Evolutionary conservation across 2,797 vertebrate species (phyloP).

Genomic region (Pampus argenteus): DNA sequence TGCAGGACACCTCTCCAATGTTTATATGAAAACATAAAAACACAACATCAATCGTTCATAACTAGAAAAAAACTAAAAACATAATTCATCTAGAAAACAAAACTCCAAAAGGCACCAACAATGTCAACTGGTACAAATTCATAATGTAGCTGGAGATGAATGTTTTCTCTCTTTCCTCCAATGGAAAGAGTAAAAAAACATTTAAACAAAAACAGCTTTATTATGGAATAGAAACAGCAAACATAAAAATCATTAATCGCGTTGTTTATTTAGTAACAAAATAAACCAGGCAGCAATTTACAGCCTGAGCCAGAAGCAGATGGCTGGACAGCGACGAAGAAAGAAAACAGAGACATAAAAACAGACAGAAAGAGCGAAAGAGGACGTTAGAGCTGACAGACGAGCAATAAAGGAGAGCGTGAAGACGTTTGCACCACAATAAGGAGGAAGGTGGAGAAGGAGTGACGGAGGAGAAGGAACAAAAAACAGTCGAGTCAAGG

Average conservation of each 20-base stretch:
- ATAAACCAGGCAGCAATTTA: background rate
- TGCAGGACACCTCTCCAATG: constrained; percentile 31
- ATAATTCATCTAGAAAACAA: constrained; percentile 1
- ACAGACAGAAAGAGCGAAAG: constrained; percentile 16
- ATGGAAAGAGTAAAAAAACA: background rate
- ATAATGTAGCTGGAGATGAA: background rate
- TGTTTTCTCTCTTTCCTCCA: background rate
- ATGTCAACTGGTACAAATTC: background rate
- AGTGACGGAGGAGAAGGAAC: constrained; percentile 44
- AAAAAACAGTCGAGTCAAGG: constrained; percentile 64
- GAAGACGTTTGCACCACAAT: constrained; percentile 27
- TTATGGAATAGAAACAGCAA: too few species aligned
- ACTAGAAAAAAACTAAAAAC: background rate
- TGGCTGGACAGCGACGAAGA: constrained; percentile 8
- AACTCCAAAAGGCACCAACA: too few species aligned
- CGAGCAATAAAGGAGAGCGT: constrained; percentile 43
- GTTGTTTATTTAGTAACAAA: background rate
- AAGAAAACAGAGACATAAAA: constrained; percentile 37
- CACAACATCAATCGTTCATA: constrained; percentile 35
- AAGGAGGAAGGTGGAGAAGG: constrained; percentile 39
- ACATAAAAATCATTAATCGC: background rate
- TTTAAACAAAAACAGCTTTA: background rate
- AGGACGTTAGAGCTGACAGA: constrained; percentile 43
- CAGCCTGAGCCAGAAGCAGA: constrained; percentile 29
- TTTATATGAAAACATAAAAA: constrained; percentile 60